Evolutionary conservation across 2,113 vertebrate genomes (phyloP).

Genomic region (Mandrillus leucophaeus): DNA sequence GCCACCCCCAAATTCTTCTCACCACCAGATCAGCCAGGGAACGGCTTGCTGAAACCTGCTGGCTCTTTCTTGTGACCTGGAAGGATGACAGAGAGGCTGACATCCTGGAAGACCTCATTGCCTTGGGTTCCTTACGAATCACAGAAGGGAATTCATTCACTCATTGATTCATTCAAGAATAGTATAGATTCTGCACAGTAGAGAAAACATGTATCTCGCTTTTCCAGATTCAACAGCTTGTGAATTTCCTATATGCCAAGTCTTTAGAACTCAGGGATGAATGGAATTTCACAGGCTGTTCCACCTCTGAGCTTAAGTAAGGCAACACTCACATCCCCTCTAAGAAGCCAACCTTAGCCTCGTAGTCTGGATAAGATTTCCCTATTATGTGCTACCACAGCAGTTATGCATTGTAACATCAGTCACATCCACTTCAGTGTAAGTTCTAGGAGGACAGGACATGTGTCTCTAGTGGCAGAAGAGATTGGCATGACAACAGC

Average conservation of each 20-base stretch:
- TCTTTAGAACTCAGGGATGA: not conserved
- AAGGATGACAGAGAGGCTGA: not conserved
- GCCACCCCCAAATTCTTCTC: not conserved
- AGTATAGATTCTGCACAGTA: rapidly evolving
- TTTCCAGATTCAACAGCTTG: not conserved
- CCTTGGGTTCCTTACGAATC: not conserved
- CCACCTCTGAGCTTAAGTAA: not conserved
- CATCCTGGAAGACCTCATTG: not conserved
- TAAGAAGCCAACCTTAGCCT: not conserved
- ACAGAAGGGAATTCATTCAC: not conserved
- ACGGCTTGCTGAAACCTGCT: not conserved
- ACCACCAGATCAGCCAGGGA: rapidly evolving
- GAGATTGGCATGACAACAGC: too few species aligned
- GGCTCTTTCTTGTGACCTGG: not conserved
- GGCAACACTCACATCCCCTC: rapidly evolving
- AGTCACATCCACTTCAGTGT: rapidly evolving
- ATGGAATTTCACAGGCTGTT: too few species aligned
- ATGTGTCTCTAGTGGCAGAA: not conserved
- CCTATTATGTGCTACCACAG: rapidly evolving
- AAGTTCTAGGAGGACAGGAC: not conserved
- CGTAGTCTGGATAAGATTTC: not conserved
- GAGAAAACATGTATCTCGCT: rapidly evolving
- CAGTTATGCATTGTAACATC: rapidly evolving
- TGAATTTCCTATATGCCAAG: not conserved
- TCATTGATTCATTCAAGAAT: not conserved